phyloP scores from a whole-genome alignment of 2,888 invertebrate species.

The Venusia cambrica region DNA sequence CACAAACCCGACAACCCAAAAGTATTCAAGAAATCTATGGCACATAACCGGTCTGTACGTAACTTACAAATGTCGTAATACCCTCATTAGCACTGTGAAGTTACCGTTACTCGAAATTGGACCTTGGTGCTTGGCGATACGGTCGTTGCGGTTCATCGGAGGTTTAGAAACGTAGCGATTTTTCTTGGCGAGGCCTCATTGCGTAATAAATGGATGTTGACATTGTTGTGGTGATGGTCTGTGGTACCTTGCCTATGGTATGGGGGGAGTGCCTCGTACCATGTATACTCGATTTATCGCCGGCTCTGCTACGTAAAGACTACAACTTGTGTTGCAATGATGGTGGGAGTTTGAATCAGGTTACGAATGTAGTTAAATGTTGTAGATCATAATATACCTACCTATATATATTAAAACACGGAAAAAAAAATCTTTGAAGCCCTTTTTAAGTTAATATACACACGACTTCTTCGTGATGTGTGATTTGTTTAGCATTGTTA shows the following conservation, averaged over 20 bases:
- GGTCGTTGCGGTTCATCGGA: slow-evolving; percentile 31
- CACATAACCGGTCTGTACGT: slow-evolving; percentile 30
- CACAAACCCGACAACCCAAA: slow-evolving; percentile 26
- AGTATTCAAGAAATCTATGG: slow-evolving; percentile 28
- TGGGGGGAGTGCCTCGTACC: slow-evolving; percentile 23
- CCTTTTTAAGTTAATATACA: no score
- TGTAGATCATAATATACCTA: no score
- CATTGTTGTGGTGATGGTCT: slow-evolving; percentile 58
- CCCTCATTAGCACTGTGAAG: slow-evolving; percentile 29
- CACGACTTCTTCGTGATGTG: no score
- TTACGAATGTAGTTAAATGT: no score
- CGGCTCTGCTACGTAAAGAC: slow-evolving; percentile 1
- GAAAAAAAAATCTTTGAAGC: no score
- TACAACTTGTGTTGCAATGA: not conserved
- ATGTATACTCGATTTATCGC: slow-evolving; percentile 21
- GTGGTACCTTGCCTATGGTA: slow-evolving; percentile 37
- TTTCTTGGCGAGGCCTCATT: slow-evolving; percentile 67
- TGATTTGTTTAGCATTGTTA: no score
- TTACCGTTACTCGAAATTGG: slow-evolving; percentile 26
- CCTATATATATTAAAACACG: no score
- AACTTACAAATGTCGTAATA: slow-evolving; percentile 33
- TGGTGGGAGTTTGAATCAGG: slow-evolving; percentile 7
- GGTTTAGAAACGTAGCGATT: slow-evolving; percentile 58
- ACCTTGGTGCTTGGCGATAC: slow-evolving; percentile 35
- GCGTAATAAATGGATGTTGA: slow-evolving; percentile 74